Conservation (phyloP, 2,888 invertebrate genomes). For the Lasioglossum leucozonium region DNA sequence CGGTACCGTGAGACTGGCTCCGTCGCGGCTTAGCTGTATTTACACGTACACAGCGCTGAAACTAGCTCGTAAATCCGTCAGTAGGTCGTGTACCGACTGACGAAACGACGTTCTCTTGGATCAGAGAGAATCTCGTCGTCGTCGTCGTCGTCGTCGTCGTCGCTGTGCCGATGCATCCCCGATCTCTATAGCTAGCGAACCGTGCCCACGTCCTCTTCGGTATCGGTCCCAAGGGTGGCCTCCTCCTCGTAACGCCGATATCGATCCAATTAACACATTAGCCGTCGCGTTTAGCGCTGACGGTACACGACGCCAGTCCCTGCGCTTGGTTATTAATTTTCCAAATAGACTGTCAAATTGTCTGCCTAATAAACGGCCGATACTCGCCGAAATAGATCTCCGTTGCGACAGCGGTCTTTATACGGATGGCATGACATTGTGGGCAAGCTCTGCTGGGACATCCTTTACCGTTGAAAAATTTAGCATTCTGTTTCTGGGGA, state of each 20-base stretch:
- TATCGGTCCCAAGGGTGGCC: background rate
- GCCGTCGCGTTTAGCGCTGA: background rate
- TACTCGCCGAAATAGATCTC: background rate
- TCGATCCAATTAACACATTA: conserved; percentile 10
- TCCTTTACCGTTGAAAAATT: too few species aligned
- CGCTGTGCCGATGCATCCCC: background rate
- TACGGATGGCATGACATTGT: background rate
- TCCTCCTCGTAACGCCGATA: background rate
- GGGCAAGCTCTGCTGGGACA: too few species aligned
- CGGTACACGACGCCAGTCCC: background rate
- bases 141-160: too few species aligned
- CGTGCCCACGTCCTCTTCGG: background rate
- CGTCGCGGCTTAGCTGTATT: background rate
- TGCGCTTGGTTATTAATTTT: background rate
- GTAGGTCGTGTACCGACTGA: background rate
- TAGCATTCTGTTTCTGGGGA: too few species aligned
- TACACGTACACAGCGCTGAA: background rate
- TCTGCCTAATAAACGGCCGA: background rate
- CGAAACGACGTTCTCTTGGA: background rate
- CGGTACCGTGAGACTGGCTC: background rate
- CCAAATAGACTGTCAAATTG: background rate
- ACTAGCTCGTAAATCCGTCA: conserved; percentile 1
- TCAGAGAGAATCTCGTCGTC: background rate
- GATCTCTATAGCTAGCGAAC: background rate
- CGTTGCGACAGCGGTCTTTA: background rate